These are phyloP conservation scores for Pelusios castaneus DNA, from an alignment of 2,113 vertebrate genomes.

Conservation along the genomic window DNA sequence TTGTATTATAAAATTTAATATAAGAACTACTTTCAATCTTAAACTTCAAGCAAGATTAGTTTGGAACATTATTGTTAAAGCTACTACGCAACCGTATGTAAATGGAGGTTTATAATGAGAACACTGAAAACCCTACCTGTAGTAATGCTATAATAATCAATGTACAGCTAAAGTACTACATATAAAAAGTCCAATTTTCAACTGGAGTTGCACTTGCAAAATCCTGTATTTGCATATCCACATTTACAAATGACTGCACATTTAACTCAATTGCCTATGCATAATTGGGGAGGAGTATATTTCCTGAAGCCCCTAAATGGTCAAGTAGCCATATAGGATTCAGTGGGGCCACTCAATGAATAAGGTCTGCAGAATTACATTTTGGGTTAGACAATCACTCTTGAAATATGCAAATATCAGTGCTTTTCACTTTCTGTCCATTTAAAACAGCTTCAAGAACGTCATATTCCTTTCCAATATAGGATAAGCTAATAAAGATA, in stretches of 20 bases:
- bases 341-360: not conserved
- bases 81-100: no score
- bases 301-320: not conserved
- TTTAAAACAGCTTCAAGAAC: not conserved
- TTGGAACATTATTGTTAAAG: no score
- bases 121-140: not conserved
- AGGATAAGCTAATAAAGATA: not conserved
- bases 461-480: not conserved
- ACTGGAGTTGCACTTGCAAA: not conserved
- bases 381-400: not conserved
- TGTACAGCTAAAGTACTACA: not conserved
- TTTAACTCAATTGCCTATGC: not conserved
- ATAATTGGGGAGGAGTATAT: not conserved
- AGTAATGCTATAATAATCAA: not conserved
- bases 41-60: no score
- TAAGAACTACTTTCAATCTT: no score
- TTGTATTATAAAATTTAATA: no score
- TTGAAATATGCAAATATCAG: not conserved
- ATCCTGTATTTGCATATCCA: not conserved
- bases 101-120: no score
- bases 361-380: not conserved
- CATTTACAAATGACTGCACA: not conserved
- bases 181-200: not conserved
- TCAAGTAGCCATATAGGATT: not conserved
- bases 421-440: not conserved